Percentiles rank a stretch among this genome's conserved stretches.
Evolutionary conservation across 2,113 vertebrate species (phyloP).

Genomic region (Gobius niger): DNA sequence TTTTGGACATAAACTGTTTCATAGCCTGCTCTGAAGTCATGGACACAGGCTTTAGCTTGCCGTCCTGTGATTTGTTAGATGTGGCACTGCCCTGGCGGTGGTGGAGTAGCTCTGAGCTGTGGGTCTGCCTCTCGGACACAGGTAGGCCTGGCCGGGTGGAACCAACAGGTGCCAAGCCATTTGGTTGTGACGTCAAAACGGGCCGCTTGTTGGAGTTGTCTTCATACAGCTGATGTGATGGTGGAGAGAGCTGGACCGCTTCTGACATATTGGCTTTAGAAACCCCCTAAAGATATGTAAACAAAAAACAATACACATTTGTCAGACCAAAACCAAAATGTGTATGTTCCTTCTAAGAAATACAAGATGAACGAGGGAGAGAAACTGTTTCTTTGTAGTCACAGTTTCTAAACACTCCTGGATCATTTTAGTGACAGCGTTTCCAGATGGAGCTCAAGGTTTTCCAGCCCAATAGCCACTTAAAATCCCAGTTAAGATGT

Average conservation of each 20-base stretch:
- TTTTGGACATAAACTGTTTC: constrained; percentile 97
- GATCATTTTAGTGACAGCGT: constrained; percentile 37
- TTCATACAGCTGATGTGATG: constrained; percentile 88
- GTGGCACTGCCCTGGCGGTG: constrained; percentile 84
- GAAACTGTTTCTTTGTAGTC: not conserved
- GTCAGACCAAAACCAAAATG: too few relatives aligned
- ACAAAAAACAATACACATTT: not conserved
- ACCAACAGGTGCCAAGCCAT: constrained; percentile 81
- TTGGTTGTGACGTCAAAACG: constrained; percentile 90
- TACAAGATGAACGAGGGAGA: too few relatives aligned
- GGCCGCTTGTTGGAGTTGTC: constrained; percentile 93
- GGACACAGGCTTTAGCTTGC: constrained; percentile 78
- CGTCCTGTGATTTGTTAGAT: constrained; percentile 84
- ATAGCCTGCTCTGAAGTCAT: constrained; percentile 91
- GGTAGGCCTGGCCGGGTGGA: constrained; percentile 81
- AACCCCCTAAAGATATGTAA: constrained; percentile 45
- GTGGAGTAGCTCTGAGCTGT: constrained; percentile 78
- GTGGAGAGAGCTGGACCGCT: constrained; percentile 42
- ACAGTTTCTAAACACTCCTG: constrained; percentile 51
- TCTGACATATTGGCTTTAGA: constrained; percentile 62
- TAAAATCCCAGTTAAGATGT: too few relatives aligned
- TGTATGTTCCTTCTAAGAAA: too few relatives aligned
- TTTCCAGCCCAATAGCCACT: too few relatives aligned
- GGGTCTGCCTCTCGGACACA: constrained; percentile 82
- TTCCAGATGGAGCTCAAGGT: too few relatives aligned